phyloP scores from a whole-genome alignment of 2,888 invertebrate genomes.

The Aphrophora alni region DNA sequence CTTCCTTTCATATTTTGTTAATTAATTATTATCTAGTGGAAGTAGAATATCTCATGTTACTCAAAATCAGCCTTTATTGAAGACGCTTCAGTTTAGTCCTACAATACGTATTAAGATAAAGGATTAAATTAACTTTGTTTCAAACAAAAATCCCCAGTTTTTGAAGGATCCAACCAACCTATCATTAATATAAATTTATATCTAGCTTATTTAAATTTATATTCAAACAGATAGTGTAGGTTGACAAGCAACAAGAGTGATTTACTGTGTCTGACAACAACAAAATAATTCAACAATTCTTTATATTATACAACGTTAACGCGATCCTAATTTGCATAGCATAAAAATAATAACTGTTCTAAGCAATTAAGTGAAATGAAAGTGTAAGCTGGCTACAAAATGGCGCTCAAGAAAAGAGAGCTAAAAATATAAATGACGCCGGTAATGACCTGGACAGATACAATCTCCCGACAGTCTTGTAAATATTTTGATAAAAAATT shows the following conservation, averaged over 20 bases:
- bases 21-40: no score
- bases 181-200: not conserved
- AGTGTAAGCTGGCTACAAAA: not conserved
- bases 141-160: no score
- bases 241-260: not conserved
- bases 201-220: not conserved
- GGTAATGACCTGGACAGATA: not conserved
- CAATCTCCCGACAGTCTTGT: not conserved
- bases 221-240: not conserved
- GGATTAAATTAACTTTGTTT: no score
- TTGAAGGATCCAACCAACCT: not conserved
- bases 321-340: not conserved
- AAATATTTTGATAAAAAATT: not conserved
- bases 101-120: no score
- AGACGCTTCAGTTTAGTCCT: no score
- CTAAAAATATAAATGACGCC: not conserved
- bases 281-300: not conserved
- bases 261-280: not conserved
- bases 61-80: no score
- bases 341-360: not conserved
- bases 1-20: no score
- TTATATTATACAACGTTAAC: no score
- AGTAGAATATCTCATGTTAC: no score
- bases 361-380: not conserved
- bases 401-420: not conserved